Conservation (phyloP, 2,888 invertebrate genomes). For the Miltochrista miniata region DNA sequence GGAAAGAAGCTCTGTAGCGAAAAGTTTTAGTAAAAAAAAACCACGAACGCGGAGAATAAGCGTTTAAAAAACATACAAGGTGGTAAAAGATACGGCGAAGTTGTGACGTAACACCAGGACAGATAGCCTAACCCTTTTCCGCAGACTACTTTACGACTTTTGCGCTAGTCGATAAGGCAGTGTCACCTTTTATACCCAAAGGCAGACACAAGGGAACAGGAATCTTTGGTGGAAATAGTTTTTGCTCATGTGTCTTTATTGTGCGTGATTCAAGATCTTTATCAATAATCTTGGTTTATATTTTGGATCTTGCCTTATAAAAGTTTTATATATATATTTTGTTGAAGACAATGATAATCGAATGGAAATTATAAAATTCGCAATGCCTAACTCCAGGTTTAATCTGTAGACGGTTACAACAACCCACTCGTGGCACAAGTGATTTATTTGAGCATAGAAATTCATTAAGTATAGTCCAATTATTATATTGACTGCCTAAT, state of each 20-base stretch:
- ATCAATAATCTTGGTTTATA: not conserved
- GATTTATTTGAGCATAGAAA: too few relatives aligned
- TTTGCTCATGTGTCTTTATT: not conserved
- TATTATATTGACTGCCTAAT: too few relatives aligned
- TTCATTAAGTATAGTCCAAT: too few relatives aligned
- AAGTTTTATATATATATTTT: too few relatives aligned
- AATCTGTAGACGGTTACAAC: too few relatives aligned
- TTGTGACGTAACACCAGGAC: constrained; percentile 7
- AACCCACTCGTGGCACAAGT: too few relatives aligned
- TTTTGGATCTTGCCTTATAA: too few relatives aligned
- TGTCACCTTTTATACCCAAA: constrained; percentile 4
- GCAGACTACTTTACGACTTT: constrained; percentile 11
- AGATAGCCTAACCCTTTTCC: constrained; percentile 15
- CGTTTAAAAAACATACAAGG: constrained; percentile 7
- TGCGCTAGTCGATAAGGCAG: constrained; percentile 11
- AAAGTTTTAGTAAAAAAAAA: constrained; percentile 4
- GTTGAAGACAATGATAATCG: too few relatives aligned
- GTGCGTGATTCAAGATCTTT: not conserved
- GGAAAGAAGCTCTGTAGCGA: not conserved
- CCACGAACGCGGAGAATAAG: constrained; percentile 1
- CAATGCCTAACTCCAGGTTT: too few relatives aligned
- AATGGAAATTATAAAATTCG: too few relatives aligned
- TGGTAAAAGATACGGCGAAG: constrained; percentile 8
- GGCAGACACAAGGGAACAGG: constrained; percentile 2
- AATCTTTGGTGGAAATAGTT: not conserved